phyloP scores from a whole-genome alignment of 1,140 invertebrate genomes.

The Steinernema feltiae region DNA sequence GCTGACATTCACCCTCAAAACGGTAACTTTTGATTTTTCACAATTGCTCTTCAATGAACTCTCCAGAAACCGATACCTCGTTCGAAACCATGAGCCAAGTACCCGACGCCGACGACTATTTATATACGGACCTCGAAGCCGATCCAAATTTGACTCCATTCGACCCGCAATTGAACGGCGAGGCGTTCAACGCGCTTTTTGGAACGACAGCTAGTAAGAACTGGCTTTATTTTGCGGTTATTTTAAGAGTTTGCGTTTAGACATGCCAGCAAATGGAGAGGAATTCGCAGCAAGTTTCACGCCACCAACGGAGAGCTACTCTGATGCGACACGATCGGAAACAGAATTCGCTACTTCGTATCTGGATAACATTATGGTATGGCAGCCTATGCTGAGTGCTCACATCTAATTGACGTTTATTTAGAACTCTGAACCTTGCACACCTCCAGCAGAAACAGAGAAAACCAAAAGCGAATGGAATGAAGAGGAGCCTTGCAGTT shows the following conservation, averaged over 20 bases:
- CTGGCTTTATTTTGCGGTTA: neutral
- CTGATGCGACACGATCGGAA: neutral
- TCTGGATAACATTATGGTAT: neutral
- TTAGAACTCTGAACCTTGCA: constrained; percentile 21
- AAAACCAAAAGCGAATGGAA: constrained; percentile 24
- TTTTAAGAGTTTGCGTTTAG: neutral
- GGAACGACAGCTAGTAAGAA: neutral
- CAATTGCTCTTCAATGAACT: neutral
- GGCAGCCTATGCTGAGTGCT: neutral
- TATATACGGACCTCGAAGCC: neutral
- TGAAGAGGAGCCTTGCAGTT: constrained; percentile 25
- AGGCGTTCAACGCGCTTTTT: neutral
- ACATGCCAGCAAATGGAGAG: neutral
- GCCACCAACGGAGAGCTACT: neutral
- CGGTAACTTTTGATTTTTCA: neutral
- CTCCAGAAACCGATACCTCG: neutral
- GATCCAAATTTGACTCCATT: neutral
- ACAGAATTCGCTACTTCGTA: neutral
- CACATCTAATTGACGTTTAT: constrained; percentile 5
- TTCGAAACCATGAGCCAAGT: neutral
- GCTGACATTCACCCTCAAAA: neutral
- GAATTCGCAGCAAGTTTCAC: neutral
- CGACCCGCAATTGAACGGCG: neutral
- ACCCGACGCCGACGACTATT: neutral
- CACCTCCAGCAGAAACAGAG: constrained; percentile 26